Conservation (phyloP, 23 tunicate species). For the Ascidia mentula region DNA sequence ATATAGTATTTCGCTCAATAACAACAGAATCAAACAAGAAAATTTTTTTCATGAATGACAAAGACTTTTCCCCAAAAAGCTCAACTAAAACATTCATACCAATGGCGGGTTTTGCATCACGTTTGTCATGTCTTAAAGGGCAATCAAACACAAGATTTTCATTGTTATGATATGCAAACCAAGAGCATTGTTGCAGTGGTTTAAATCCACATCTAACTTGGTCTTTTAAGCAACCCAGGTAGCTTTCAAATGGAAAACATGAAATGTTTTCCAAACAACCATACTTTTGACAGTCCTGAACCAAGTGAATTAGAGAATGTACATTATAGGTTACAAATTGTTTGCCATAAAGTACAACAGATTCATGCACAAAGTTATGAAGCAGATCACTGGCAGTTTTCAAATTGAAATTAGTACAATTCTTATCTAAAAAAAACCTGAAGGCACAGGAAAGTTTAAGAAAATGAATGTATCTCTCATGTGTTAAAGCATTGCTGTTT, state of each 20-base stretch:
- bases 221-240: constrained; percentile 28
- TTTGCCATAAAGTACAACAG: constrained; percentile 28
- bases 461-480: constrained; percentile 2
- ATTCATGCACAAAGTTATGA: constrained; percentile 23
- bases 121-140: not conserved
- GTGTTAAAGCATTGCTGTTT: constrained; percentile 1
- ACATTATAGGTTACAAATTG: constrained; percentile 31
- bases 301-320: constrained; percentile 28
- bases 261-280: constrained; percentile 40
- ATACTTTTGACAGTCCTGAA: constrained; percentile 21
- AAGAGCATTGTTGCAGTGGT: constrained; percentile 7
- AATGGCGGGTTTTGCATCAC: not conserved
- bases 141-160: constrained; percentile 2
- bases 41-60: not conserved
- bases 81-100: not conserved
- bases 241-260: constrained; percentile 44
- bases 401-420: not conserved
- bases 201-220: not conserved
- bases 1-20: not conserved
- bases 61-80: not conserved
- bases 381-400: constrained; percentile 2
- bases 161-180: constrained; percentile 5
- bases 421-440: not conserved
- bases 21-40: not conserved
- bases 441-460: constrained; percentile 3